These are phyloP conservation scores for Rhopalosiphum maidis DNA, from an alignment of 1,140 invertebrate species.

Conservation along the genomic window DNA sequence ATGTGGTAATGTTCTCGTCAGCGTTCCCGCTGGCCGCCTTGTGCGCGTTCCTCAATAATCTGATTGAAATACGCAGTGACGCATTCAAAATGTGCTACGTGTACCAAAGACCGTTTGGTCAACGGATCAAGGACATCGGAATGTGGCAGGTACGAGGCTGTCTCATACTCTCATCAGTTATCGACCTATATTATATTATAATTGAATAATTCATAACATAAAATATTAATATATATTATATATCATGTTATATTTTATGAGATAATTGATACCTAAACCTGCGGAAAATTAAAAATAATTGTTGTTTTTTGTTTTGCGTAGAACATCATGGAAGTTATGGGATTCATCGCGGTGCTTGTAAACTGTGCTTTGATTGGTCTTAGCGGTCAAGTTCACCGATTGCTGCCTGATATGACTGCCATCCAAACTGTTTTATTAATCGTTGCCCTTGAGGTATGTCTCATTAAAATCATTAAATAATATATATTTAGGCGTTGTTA, in stretches of 20 bases:
- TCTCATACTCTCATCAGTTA: neutral
- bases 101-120: conserved; percentile 90
- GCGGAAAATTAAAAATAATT: neutral
- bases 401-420: conserved; percentile 85
- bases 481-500: neutral
- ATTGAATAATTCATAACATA: too few relatives aligned
- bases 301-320: conserved; percentile 63
- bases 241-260: neutral
- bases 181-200: neutral
- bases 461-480: neutral
- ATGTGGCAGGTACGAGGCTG: conserved; percentile 86
- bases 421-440: conserved; percentile 87
- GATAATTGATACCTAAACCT: neutral
- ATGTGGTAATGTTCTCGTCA: conserved; percentile 95
- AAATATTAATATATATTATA: too few relatives aligned
- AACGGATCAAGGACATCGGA: conserved; percentile 91
- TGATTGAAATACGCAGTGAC: conserved; percentile 92
- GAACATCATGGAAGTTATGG: conserved; percentile 92
- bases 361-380: conserved; percentile 94
- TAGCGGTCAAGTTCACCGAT: conserved; percentile 85
- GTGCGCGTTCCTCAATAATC: conserved; percentile 92
- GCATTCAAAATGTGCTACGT: conserved; percentile 96
- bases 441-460: conserved; percentile 77
- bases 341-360: conserved; percentile 90
- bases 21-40: conserved; percentile 93